Evolutionary conservation across 2,888 invertebrate species (phyloP), one percentile per base, ranked within the genome.

Genomic region (Chouioia cunea): DNA sequence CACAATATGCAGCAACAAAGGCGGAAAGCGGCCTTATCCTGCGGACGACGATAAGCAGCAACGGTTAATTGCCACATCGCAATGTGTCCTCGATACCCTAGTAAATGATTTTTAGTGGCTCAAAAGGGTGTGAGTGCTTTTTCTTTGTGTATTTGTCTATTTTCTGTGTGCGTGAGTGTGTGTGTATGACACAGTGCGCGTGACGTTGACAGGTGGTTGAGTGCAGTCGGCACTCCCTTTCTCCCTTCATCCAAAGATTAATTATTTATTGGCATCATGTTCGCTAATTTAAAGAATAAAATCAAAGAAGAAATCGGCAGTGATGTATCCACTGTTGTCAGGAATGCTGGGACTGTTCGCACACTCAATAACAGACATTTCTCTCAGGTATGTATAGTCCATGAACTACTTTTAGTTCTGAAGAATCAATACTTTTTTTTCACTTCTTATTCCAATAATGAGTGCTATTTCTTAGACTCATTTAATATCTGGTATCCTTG

Each of bases 281-380:
- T 96, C 86, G 92, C 94, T 63, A 93, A 93, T 81, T 87, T 96
- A 76, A 95, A 95, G 86, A 95, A 94, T 86, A 95, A 95, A 88
- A 95, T 95, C 79, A 92, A 93, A 79, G 94, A 95, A 85, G 95
- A 95, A 88, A 94, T 94, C 75, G 95, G 95, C 60, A 93, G 91
- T 83, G 94, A 95, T 85, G 88, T 94, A 57, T 88, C 89, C 76
- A 87, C 83, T 18, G 82, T 84, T 57, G 80, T 85, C 46, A 79
- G 81, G 75, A 85, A 82, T 70, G 81, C 81, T 69, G 83, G 82
- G 53, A 83, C 76, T 43, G 81, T 82, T 44, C 80, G 83, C 3
- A 77, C 77, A 57, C 82, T 84, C 20, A 85, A 81, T 36, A 36
- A 36, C 70, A 82, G 77, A 74, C 83, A 84, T 75, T 75, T 82